Conservation (phyloP, 2,888 invertebrate species). For the Eurytoma adleriae region DNA sequence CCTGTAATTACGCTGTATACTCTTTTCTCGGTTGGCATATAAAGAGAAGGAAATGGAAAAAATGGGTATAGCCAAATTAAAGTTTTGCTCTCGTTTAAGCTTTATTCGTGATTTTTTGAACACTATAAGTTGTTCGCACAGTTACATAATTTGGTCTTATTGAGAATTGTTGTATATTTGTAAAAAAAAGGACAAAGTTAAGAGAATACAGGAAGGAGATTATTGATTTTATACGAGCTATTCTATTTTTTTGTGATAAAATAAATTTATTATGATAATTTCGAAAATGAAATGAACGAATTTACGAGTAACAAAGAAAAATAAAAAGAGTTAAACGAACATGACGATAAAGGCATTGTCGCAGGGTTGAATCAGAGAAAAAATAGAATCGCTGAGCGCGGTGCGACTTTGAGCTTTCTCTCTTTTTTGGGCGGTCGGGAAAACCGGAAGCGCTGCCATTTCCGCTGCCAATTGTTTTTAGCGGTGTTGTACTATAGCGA, state of each 20-base stretch:
- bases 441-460: slow-evolving; percentile 58
- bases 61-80: slow-evolving; percentile 2
- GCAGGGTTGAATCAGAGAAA: slow-evolving; percentile 4
- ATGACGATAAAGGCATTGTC: not conserved
- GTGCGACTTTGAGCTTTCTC: slow-evolving; percentile 45
- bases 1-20: slow-evolving; percentile 42
- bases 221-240: slow-evolving; percentile 50
- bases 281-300: slow-evolving; percentile 14
- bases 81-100: slow-evolving; percentile 23
- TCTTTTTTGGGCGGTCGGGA: slow-evolving; percentile 54
- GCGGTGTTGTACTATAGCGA: slow-evolving; percentile 57
- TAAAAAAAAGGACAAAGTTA: slow-evolving; percentile 40
- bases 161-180: slow-evolving; percentile 51
- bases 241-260: slow-evolving; percentile 51
- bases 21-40: slow-evolving; percentile 23
- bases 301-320: slow-evolving; percentile 29
- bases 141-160: slow-evolving; percentile 38
- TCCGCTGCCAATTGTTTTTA: slow-evolving; percentile 58
- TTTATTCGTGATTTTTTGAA: slow-evolving; percentile 38
- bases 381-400: slow-evolving; percentile 30
- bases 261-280: slow-evolving; percentile 35
- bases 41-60: slow-evolving; percentile 2
- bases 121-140: slow-evolving; percentile 37
- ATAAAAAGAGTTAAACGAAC: not conserved
- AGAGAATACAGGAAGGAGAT: slow-evolving; percentile 30